Evolutionary conservation across 2,113 vertebrate genomes (phyloP), one percentile per base, ranked within the genome.

Genomic region (Oryzias celebensis): DNA sequence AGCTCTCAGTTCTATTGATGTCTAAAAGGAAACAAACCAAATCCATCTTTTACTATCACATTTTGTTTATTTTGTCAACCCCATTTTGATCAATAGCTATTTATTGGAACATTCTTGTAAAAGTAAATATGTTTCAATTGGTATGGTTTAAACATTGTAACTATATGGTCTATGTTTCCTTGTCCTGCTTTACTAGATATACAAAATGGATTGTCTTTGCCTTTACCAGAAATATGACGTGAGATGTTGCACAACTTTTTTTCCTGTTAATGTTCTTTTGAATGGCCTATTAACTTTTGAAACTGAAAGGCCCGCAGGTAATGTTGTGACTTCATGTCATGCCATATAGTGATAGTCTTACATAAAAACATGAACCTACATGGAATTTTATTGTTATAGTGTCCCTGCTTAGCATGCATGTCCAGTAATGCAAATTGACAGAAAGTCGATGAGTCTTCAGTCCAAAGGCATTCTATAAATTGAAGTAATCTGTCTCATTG

Each of bases 401-500:
- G 41, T 47, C 36, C 47, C 47, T 31, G 20, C 28, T 14, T 13
- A 47, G 20, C 16, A n/a, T 22, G 0, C 52, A 52, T 31, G 15
- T 62, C 16, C 47, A 52, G 7, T n/a, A 2, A 44, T 63, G 20
- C 18, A 46, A 56, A 2, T 14, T 52, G 57, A 58, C 42, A 43
- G 17, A 4, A 22, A 36, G 68, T 64, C 20, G 2, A 22, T 42
- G 42, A 22, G 15, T 42, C 49, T 63, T 43, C 50, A 46, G n/a
- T 64, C 24, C 28, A 52, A 47, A 42, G 57, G 31, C 44, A 51
- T 45, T 50, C 45, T 58, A 15, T 45, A 79, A 80, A 62, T 28
- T 75, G 70, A 72, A 78, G 85, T 79, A 65, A 77, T 86, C 74
- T 49, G 60, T 45, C 71, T 65, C 64, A 56, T 71, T 72, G 78